Conservation (phyloP, 2,113 vertebrate genomes). For the Machaerirhynchus nigripectus region DNA sequence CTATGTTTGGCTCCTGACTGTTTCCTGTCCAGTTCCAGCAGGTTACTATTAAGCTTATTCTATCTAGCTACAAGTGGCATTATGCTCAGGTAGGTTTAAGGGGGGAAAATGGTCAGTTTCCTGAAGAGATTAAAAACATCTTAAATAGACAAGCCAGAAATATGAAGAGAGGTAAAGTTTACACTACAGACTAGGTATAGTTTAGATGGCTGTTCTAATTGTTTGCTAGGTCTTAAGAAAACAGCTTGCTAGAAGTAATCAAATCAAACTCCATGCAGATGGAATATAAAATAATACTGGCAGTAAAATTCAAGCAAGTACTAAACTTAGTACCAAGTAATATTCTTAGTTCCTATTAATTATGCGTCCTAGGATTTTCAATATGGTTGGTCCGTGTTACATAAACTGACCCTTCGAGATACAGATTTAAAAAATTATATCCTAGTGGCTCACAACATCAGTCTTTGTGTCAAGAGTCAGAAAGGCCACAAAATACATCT, state of each 20-base stretch:
- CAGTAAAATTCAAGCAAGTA: background rate
- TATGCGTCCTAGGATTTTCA: background rate
- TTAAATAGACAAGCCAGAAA: background rate
- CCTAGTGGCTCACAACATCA: background rate
- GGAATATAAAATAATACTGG: background rate
- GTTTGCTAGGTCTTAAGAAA: background rate
- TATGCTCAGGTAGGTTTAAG: background rate
- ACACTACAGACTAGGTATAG: background rate
- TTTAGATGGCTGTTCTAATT: background rate
- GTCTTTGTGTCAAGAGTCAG: background rate
- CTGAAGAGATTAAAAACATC: background rate
- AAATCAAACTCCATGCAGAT: background rate
- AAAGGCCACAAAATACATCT: background rate
- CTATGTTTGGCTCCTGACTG: background rate
- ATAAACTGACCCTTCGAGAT: background rate
- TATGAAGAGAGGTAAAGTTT: background rate
- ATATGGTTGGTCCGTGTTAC: accelerated
- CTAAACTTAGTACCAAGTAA: background rate
- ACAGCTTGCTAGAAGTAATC: background rate
- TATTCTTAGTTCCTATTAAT: background rate
- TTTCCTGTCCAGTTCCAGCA: background rate
- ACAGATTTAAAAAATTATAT: background rate
- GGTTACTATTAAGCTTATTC: background rate
- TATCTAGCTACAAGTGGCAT: background rate
- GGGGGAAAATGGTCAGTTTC: accelerated